Base-by-base conservation (phyloP, 2,113 vertebrate species). In the Tympanuchus pallidicinctus region DNA sequence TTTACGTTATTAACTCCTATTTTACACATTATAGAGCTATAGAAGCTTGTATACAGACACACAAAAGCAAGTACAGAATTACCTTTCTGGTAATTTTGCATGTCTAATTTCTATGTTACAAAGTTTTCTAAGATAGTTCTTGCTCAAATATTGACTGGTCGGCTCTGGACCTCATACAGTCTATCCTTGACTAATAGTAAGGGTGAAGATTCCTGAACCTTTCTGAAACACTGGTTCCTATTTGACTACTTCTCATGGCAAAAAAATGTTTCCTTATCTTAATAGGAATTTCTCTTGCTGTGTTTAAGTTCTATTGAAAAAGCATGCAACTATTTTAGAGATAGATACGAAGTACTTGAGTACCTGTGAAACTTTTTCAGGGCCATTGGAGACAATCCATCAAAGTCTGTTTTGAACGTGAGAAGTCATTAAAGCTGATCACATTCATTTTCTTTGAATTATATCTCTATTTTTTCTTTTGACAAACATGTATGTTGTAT, bases 11-110 rank as follows among this genome's bases (percentile, higher is more conserved):
- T 2, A 50, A 28, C 17, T 86, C 6, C n/a, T 54, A 4, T 7
- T 67, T 61, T 50, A 13, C 18, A 10, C 1, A 3, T 38, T 67
- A 3, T 13, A n/a, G 56, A 24, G 3, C 28, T 64, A 12, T 42
- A 13, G 42, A 48, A 67, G 14, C 4, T 45, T 38, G 13, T 18
- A 5, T 4, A 5, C 5, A 3, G 8, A 10, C 0, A 27, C 19
- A 43, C 11, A 70, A 54, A 74, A 30, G 52, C 4, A 54, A 52
- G 6, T 38, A 38, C 38, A 38, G 10, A 38, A 38, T 8, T 38
- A 6, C 15, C 48, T 69, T 82, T 40, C 18, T 59, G 57, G 59
- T 63, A 40, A 0, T 34, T 36, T 28, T 2, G 24, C 54, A 56
- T 28, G 27, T 3, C 34, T 20, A 2, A 28, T 86, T 83, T 66